These are phyloP conservation scores for Mimumesa dahlbomi DNA, from an alignment of 2,888 invertebrate species.

Conservation along the genomic window DNA sequence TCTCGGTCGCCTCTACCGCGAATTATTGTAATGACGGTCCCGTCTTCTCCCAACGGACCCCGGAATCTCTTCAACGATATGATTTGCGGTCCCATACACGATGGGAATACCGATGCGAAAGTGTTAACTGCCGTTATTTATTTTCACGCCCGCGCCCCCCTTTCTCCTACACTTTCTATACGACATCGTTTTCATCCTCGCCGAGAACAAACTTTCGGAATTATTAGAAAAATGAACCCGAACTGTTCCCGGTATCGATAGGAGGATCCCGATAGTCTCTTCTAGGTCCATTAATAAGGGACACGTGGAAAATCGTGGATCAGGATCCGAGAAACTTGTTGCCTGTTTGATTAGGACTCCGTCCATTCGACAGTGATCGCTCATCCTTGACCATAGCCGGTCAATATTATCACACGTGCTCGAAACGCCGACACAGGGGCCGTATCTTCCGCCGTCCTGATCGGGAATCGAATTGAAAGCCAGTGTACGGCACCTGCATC, in stretches of 20 bases:
- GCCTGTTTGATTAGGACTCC: constrained; percentile 68
- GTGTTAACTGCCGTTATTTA: constrained; percentile 41
- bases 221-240: no score
- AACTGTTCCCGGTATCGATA: constrained; percentile 27
- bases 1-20: constrained; percentile 46
- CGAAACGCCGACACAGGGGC: constrained; percentile 62
- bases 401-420: constrained; percentile 72
- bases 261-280: neutral
- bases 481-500: constrained; percentile 53
- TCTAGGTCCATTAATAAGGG: neutral
- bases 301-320: constrained; percentile 11
- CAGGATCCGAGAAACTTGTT: constrained; percentile 44
- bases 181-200: neutral
- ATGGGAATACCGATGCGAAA: constrained; percentile 44
- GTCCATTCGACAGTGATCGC: constrained; percentile 20
- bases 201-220: constrained; percentile 26
- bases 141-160: constrained; percentile 32
- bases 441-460: constrained; percentile 27
- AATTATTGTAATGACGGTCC: constrained; percentile 59
- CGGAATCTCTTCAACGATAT: constrained; percentile 37
- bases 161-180: constrained; percentile 43
- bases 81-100: constrained; percentile 43
- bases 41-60: constrained; percentile 28
- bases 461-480: constrained; percentile 50
- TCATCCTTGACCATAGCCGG: constrained; percentile 51